Conservation (phyloP, 2,797 vertebrate species). For the Oreochromis grahami region DNA sequence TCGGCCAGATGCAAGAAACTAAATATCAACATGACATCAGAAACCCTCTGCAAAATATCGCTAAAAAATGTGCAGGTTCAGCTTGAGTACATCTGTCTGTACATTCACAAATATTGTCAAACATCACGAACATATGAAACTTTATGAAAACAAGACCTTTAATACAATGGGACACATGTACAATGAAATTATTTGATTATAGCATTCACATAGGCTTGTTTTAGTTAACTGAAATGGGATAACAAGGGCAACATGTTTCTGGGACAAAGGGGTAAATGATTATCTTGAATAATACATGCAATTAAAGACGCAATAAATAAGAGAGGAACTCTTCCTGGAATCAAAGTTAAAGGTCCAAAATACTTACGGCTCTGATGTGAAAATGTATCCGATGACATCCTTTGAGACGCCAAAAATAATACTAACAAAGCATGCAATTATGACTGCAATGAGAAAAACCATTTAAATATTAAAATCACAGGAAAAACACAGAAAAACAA, state of each 20-base stretch:
- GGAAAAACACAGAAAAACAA: background rate
- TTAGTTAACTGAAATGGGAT: background rate
- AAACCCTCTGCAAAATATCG: slow-evolving; percentile 79
- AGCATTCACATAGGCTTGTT: background rate
- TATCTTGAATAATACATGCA: background rate
- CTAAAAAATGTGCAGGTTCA: slow-evolving; percentile 51
- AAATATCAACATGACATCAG: slow-evolving; percentile 77
- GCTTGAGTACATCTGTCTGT: background rate
- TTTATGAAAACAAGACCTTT: background rate
- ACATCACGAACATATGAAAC: background rate
- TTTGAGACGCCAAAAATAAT: slow-evolving; percentile 32
- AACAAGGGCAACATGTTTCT: background rate
- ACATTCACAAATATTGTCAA: background rate
- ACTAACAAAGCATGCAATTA: slow-evolving; percentile 63
- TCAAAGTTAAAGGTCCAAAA: background rate
- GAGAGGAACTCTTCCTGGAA: background rate
- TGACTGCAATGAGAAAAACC: slow-evolving; percentile 41
- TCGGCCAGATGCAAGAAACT: slow-evolving; percentile 79
- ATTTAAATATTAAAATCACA: background rate
- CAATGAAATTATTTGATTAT: background rate
- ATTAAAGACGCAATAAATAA: background rate
- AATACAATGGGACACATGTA: background rate
- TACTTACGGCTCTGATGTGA: slow-evolving; percentile 86
- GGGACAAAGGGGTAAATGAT: background rate
- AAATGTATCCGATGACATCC: slow-evolving; percentile 80